Conservation (phyloP, 2,113 vertebrate genomes). For the Petaurus breviceps region DNA sequence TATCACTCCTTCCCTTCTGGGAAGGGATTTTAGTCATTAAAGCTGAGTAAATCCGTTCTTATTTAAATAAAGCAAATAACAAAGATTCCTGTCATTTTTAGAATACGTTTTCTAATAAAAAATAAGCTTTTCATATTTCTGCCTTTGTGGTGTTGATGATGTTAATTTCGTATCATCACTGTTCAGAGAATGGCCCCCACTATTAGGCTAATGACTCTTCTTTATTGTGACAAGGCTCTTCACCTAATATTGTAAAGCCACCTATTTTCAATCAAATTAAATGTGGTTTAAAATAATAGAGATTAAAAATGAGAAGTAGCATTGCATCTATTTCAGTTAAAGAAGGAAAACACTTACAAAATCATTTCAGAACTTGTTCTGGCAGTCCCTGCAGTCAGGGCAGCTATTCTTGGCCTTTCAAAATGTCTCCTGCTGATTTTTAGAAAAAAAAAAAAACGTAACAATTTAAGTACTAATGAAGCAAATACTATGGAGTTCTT, state of each 20-base stretch:
- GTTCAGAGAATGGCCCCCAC: slow-evolving; percentile 18
- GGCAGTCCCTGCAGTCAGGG: neutral
- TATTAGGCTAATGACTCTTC: slow-evolving; percentile 13
- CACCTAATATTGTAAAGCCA: slow-evolving; percentile 13
- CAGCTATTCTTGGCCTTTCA: slow-evolving; percentile 59
- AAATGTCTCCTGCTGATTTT: slow-evolving; percentile 69
- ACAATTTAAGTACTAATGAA: slow-evolving; percentile 7
- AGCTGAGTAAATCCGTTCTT: neutral
- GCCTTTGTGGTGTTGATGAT: slow-evolving; percentile 37
- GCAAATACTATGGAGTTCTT: slow-evolving; percentile 44
- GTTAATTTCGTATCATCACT: neutral
- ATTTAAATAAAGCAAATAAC: neutral
- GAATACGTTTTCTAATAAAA: neutral
- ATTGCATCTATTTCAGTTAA: slow-evolving; percentile 41
- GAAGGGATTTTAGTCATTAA: neutral
- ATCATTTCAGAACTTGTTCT: neutral
- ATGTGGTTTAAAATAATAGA: slow-evolving; percentile 3
- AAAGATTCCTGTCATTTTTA: neutral
- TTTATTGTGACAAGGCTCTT: slow-evolving; percentile 19
- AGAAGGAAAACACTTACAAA: slow-evolving; percentile 6
- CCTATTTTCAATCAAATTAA: neutral
- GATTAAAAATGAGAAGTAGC: slow-evolving; percentile 35
- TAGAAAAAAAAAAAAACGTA: slow-evolving; percentile 43
- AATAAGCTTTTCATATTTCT: neutral
- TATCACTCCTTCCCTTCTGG: neutral